Conservation (phyloP, 2,113 vertebrate species). For the Cyrtonyx montezumae region DNA sequence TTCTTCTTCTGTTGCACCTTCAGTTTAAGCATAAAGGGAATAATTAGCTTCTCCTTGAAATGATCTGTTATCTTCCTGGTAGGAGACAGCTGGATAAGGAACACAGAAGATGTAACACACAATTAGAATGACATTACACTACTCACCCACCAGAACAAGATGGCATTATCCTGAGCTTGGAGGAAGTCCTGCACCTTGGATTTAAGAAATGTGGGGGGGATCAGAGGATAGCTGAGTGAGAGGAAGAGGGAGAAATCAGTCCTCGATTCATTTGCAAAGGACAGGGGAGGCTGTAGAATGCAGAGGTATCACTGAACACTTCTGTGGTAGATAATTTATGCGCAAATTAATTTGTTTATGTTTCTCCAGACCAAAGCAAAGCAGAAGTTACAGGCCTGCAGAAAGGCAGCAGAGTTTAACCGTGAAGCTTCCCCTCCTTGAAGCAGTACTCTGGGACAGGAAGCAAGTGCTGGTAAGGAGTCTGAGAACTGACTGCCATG, state of each 20-base stretch:
- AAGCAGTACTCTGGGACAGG: neutral
- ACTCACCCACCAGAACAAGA: neutral
- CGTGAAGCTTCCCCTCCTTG: neutral
- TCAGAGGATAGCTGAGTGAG: neutral
- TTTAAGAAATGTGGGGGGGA: neutral
- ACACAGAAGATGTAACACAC: neutral
- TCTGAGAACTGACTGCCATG: neutral
- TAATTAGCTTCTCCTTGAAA: neutral
- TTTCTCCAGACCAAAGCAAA: neutral
- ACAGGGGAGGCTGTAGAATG: neutral
- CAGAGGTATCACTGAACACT: neutral
- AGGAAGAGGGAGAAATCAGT: neutral
- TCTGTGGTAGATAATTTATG: neutral
- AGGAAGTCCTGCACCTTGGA: neutral
- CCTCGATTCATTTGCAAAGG: neutral
- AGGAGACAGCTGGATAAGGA: neutral
- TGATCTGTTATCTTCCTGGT: neutral
- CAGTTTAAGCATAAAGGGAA: neutral
- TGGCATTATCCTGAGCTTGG: neutral
- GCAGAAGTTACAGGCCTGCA: neutral
- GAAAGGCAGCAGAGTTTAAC: neutral
- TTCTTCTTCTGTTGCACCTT: neutral
- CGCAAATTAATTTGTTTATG: neutral
- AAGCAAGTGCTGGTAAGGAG: neutral
- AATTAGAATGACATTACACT: fast-evolving